Evolutionary conservation across 2,113 vertebrate genomes (phyloP).

Genomic region (Pycnonotus jocosus): DNA sequence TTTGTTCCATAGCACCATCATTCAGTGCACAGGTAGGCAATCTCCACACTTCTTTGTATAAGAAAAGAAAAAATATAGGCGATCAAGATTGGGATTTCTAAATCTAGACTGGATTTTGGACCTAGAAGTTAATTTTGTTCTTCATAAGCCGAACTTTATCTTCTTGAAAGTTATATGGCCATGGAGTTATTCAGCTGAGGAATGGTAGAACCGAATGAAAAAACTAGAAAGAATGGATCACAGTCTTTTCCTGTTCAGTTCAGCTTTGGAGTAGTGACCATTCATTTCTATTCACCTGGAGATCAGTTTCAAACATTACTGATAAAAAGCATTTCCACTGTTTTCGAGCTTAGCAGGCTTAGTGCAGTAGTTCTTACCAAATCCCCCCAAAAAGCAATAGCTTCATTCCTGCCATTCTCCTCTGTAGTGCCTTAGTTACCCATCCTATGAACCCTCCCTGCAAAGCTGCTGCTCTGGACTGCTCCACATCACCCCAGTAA

Average conservation of each 20-base stretch:
- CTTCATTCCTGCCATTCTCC: neutral
- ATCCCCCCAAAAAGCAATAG: neutral
- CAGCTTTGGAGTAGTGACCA: neutral
- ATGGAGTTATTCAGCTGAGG: neutral
- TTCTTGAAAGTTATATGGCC: neutral
- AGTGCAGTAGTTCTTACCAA: neutral
- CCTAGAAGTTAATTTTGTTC: neutral
- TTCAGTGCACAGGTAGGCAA: neutral
- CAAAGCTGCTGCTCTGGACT: neutral
- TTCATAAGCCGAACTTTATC: neutral
- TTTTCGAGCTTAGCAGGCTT: neutral
- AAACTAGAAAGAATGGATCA: neutral
- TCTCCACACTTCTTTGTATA: neutral
- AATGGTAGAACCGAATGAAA: neutral
- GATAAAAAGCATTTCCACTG: neutral
- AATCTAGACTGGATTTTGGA: neutral
- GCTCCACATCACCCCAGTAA: neutral
- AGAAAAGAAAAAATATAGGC: neutral
- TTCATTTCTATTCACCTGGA: neutral
- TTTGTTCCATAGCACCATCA: neutral
- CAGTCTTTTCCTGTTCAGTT: neutral
- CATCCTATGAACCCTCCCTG: neutral
- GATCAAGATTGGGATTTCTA: neutral
- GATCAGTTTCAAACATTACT: neutral
- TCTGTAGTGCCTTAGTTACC: neutral